Base-by-base conservation (phyloP, 1,140 invertebrate species). In the Zaprionus gabonicus region DNA sequence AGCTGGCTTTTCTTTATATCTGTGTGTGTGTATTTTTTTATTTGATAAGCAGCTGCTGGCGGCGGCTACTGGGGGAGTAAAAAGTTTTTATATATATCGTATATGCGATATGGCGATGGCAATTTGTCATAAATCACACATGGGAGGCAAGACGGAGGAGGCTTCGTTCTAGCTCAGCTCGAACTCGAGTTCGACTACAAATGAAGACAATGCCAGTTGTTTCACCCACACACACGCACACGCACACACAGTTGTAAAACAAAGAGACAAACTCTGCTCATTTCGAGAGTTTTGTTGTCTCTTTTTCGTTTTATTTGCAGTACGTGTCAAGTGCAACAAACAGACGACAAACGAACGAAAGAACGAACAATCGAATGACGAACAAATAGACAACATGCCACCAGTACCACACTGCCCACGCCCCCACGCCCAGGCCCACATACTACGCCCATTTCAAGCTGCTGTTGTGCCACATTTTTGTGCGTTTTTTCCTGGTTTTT, bases 321-420 rank as follows among this genome's bases (percentile, higher is more conserved):
- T 75, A 84, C 82, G 82, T 85, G 82, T 76, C 82, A 71, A 85
- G 78, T 81, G 74, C 78, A 78, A 72, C 66, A 60, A 46, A 76
- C 68, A 58, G 69, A 71, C 64, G 69, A 71, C 64, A 62, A 82
- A 82, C 59, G 78, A 36, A 62, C 41, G 27, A 12, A 34, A 38
- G 44, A 23, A 38, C 66, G 53, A 38, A 53, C 46, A 28, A 71
- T 65, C 44, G 60, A 65, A 70, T 44, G 57, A 41, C 38, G 58
- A 79, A 58, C 46, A 28, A 53, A 51, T 71, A 41, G 56, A 36
- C 13, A 41, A 77, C 44, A 46, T 17, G 41, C 41, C 41, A 13
- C 4, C 36, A 38, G 31, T 10, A 34, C 31, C 36, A 38, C 36
- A 38, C 36, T 46, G 41, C 41, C n/a, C 41, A 46, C 31, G 31